A percentile compares a stretch with the other conserved stretches of the same genome.
These are phyloP conservation scores for Xestia rhomboidea DNA, from an alignment of 2,888 invertebrate species.

Conservation along the genomic window DNA sequence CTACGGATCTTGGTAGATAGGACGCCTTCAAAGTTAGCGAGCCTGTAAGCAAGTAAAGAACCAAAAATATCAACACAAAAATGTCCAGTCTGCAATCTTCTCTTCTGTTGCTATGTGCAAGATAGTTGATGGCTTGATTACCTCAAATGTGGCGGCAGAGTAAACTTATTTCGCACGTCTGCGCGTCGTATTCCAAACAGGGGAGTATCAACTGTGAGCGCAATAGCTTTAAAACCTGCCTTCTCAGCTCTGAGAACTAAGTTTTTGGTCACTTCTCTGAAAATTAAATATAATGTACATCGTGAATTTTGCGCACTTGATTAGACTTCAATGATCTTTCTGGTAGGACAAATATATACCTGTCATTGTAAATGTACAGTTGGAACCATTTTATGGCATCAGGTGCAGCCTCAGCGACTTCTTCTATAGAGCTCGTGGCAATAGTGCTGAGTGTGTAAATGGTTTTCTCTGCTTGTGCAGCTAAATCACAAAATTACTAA, in stretches of 20 bases:
- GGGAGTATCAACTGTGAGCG: constrained; percentile 97
- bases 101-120: background rate
- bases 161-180: constrained; percentile 96
- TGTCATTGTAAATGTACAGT: constrained; percentile 96
- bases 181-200: constrained; percentile 95
- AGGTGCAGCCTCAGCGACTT: constrained; percentile 95
- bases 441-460: constrained; percentile 96
- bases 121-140: constrained; percentile 74
- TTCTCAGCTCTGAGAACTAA: constrained; percentile 95
- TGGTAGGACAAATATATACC: constrained; percentile 84
- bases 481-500: constrained; percentile 82
- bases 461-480: constrained; percentile 94
- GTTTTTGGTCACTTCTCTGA: constrained; percentile 92
- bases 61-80: background rate
- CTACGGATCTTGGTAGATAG: constrained; percentile 86
- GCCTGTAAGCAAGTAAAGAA: constrained; percentile 84
- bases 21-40: constrained; percentile 94
- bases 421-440: constrained; percentile 96
- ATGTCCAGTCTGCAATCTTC: background rate
- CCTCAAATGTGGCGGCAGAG: constrained; percentile 94
- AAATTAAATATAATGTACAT: constrained; percentile 53
- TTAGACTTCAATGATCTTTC: background rate
- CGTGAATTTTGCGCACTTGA: background rate
- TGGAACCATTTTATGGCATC: constrained; percentile 96
- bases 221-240: constrained; percentile 96